Percentiles rank a stretch among this genome's conserved stretches.
These are phyloP conservation scores for Scomber japonicus DNA, from an alignment of 2,113 vertebrate genomes.

Conservation along the genomic window DNA sequence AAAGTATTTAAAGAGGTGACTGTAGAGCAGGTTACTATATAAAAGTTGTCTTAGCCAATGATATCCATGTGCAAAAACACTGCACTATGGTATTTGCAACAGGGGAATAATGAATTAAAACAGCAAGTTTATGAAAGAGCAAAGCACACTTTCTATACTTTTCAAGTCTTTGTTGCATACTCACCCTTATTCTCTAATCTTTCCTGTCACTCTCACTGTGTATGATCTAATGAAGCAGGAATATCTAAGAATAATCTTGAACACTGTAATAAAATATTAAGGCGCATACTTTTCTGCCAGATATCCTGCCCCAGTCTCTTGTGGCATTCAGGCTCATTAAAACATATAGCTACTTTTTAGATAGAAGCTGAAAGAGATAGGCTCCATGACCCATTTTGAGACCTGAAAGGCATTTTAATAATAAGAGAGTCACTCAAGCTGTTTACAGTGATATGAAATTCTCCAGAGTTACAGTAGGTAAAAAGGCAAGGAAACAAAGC, in stretches of 20 bases:
- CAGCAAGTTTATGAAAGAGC: slow-evolving; percentile 9
- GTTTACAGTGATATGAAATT: slow-evolving; percentile 50
- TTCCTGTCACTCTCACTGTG: slow-evolving; percentile 36
- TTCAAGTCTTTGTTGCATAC: slow-evolving; percentile 16
- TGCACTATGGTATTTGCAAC: slow-evolving; percentile 6
- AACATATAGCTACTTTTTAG: slow-evolving; percentile 55
- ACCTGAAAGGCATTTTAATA: slow-evolving; percentile 56
- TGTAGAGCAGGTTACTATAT: slow-evolving; percentile 11
- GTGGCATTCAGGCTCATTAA: slow-evolving; percentile 73
- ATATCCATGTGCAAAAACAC: slow-evolving; percentile 9
- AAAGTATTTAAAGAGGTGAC: slow-evolving; percentile 45
- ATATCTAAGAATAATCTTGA: slow-evolving; percentile 64
- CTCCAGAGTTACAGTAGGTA: background rate
- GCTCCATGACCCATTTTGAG: slow-evolving; percentile 56
- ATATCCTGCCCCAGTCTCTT: slow-evolving; percentile 45
- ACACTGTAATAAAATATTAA: slow-evolving; percentile 72
- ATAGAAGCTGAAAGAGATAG: slow-evolving; percentile 43
- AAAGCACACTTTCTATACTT: slow-evolving; percentile 23
- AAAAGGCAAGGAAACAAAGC: slow-evolving; percentile 15
- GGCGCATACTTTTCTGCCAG: slow-evolving; percentile 40
- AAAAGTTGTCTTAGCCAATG: slow-evolving; percentile 11
- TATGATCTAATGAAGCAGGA: slow-evolving; percentile 55
- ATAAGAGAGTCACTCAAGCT: slow-evolving; percentile 16
- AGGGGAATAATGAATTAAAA: slow-evolving; percentile 12
- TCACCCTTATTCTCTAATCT: slow-evolving; percentile 29